Base-by-base conservation (phyloP, 2,797 vertebrate species). In the Onychomys arenicola region DNA sequence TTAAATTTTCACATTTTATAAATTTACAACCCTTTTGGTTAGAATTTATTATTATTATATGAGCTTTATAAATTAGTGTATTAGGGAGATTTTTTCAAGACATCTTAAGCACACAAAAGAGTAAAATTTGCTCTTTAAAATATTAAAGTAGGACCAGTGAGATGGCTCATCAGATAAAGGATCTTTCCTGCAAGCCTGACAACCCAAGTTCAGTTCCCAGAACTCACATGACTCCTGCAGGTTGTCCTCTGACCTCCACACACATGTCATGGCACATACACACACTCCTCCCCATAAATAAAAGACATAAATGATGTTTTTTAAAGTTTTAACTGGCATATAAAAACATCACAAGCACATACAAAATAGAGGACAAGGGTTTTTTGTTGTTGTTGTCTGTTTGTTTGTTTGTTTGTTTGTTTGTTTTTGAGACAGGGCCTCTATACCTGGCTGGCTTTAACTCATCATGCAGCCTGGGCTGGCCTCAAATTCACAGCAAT, bases 1-100 rank as follows among this genome's bases (percentile, higher is more conserved):
- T 78, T 52, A 9, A 85, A 81, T 92, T 85, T 97, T 94, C 21
- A 75, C 37, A 34, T 95, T 95, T 91, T 94, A 55, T 76, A 90
- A 87, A 76, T 90, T 92, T 92, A 76, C 23, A 78, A 34, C 17
- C 7, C 21, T 97, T 43, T 93, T 93, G 91, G 6, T 94, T 96
- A 92, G 49, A 6, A 93, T 14, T 95, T 92, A 71, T 37, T 69
- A n/a, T 94, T 69, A 63, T 57, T 93, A 73, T 90, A 13, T 95
- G 65, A 87, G 27, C 37, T 96, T 96, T 91, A 67, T 52, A 87
- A 80, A 75, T 95, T 29, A 88, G 34, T 63, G 4, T 87, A 65
- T 85, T 95, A 17, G 91, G 11, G 34, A 91, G 13, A 96, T 57
- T 94, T 94, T 73, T 91, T 88, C 83, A 65, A 92, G 88, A 67